phyloP scores from a whole-genome alignment of 2,113 vertebrate species.

The Neotoma lepida region DNA sequence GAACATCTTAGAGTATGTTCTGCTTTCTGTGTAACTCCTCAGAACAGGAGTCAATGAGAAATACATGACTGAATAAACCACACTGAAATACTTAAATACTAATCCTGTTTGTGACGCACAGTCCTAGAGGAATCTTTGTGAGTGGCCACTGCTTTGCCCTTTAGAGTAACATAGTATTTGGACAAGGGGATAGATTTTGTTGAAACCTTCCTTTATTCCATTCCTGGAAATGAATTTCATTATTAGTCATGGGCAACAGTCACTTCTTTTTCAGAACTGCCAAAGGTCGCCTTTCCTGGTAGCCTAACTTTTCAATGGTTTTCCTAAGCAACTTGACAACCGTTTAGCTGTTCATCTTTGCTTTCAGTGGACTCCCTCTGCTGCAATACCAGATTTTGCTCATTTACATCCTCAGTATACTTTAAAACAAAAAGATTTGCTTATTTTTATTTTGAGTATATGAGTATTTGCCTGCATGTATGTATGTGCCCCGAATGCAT shows the following conservation, averaged over 20 bases:
- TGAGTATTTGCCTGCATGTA: background rate
- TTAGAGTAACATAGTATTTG: conserved; percentile 44
- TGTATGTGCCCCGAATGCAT: too few species aligned
- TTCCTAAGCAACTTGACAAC: conserved; percentile 65
- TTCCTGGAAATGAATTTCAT: conserved; percentile 62
- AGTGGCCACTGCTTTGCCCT: conserved; percentile 44
- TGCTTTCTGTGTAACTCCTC: conserved; percentile 74
- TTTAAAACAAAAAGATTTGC: background rate
- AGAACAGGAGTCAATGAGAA: conserved; percentile 73
- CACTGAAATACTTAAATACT: conserved; percentile 72
- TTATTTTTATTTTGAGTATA: background rate
- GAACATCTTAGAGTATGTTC: conserved; percentile 74
- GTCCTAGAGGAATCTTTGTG: conserved; percentile 25
- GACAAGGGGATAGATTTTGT: conserved; percentile 52
- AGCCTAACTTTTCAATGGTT: conserved; percentile 67
- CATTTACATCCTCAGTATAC: background rate
- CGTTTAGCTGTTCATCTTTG: background rate
- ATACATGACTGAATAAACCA: background rate
- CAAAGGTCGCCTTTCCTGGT: background rate
- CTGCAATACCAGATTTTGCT: conserved; percentile 22
- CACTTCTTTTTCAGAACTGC: conserved; percentile 55
- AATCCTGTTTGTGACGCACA: conserved; percentile 56
- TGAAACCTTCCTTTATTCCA: conserved; percentile 63
- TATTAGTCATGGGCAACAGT: conserved; percentile 58
- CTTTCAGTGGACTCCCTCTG: conserved; percentile 54